Conservation (phyloP, 2,797 vertebrate species). For the Pipistrellus pipistrellus region DNA sequence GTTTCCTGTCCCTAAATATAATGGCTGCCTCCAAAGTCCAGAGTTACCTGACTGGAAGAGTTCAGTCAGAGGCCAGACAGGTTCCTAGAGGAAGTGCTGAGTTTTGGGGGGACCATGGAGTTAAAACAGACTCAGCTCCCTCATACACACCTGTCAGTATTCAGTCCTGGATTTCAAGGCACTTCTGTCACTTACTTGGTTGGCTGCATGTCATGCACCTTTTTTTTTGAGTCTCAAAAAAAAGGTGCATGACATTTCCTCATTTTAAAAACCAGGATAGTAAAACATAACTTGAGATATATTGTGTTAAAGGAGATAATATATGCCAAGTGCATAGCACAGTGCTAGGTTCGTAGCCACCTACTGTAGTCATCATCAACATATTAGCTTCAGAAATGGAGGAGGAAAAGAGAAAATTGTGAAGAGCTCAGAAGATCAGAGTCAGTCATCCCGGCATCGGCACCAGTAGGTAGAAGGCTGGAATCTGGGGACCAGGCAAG, state of each 20-base stretch:
- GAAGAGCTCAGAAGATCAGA: not conserved
- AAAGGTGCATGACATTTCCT: not conserved
- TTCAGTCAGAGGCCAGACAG: not conserved
- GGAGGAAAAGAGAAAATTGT: not conserved
- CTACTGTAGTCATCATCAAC: not conserved
- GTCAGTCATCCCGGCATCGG: not conserved
- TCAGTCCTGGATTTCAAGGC: not conserved
- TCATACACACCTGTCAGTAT: not conserved
- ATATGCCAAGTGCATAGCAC: not conserved
- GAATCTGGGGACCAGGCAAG: not conserved
- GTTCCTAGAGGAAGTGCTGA: not conserved
- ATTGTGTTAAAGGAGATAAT: not conserved
- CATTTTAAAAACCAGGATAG: slow-evolving; percentile 13
- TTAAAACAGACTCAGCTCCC: not conserved
- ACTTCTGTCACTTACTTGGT: not conserved
- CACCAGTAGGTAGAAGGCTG: not conserved
- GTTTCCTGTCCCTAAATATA: not conserved
- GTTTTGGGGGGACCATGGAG: not conserved
- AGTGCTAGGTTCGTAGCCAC: not conserved
- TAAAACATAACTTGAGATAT: not conserved
- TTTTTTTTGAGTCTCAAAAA: not conserved
- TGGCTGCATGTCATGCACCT: not conserved
- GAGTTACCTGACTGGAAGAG: not conserved
- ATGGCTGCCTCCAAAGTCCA: not conserved
- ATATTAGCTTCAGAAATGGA: not conserved